Conservation (phyloP, 2,113 vertebrate species). For the Balaeniceps rex region DNA sequence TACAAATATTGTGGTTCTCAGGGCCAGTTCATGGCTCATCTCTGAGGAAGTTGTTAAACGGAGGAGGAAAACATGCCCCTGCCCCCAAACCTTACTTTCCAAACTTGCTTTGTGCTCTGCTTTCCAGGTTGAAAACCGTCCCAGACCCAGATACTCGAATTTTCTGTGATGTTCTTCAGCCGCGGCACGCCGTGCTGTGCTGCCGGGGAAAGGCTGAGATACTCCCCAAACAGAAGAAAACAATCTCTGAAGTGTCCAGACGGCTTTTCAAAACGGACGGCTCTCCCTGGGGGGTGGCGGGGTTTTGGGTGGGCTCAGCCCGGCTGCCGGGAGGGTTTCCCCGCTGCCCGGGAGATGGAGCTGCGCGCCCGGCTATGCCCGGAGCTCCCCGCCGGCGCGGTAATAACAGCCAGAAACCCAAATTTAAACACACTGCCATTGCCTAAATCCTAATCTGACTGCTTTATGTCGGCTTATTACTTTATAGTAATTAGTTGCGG, state of each 20-base stretch:
- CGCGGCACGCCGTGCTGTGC: background rate
- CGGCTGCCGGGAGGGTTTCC: background rate
- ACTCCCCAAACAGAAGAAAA: accelerated
- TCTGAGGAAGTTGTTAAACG: accelerated
- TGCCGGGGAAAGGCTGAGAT: background rate
- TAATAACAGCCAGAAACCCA: background rate
- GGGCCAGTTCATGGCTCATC: background rate
- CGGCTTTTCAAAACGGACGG: too few species aligned
- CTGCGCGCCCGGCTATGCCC: constrained; percentile 13
- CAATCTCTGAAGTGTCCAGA: accelerated
- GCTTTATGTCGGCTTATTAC: background rate
- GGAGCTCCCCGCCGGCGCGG: too few species aligned
- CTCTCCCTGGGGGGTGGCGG: background rate
- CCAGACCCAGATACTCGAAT: accelerated
- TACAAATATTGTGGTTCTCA: background rate
- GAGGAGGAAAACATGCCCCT: background rate
- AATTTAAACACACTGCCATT: background rate
- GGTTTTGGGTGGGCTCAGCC: background rate
- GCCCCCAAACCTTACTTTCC: background rate
- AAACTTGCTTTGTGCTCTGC: background rate
- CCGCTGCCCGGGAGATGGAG: constrained; percentile 66
- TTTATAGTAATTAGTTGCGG: background rate
- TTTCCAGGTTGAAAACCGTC: background rate
- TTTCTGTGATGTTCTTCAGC: accelerated
- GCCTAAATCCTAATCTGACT: background rate